phyloP scores from a whole-genome alignment of 1,140 invertebrate species.

The Aphidius gifuensis region DNA sequence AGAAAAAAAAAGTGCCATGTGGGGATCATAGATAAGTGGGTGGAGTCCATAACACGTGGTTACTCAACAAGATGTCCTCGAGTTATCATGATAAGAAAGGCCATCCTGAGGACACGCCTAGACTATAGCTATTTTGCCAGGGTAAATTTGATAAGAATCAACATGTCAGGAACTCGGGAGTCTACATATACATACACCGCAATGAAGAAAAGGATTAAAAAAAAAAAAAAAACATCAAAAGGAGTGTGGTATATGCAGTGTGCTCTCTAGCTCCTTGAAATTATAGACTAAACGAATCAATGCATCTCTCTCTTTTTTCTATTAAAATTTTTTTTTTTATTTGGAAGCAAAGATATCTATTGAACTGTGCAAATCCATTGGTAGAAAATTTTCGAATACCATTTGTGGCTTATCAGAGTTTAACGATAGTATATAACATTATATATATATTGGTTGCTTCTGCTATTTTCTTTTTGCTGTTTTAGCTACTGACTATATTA shows the following conservation, averaged over 20 bases:
- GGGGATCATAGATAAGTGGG: constrained; percentile 37
- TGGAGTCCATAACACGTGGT: constrained; percentile 34
- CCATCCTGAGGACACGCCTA: constrained; percentile 51
- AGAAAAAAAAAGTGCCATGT: constrained; percentile 22
- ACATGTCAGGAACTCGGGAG: constrained; percentile 11
- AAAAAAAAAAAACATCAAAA: too few species aligned
- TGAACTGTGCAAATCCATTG: too few species aligned
- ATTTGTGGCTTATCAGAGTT: constrained; percentile 9
- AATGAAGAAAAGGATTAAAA: background rate
- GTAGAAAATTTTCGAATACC: background rate
- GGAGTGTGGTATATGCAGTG: too few species aligned
- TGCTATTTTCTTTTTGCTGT: too few species aligned
- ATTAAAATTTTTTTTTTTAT: too few species aligned
- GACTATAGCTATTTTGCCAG: constrained; percentile 24
- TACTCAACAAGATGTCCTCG: constrained; percentile 45
- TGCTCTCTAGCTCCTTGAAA: too few species aligned
- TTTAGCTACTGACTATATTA: too few species aligned
- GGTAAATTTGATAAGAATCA: constrained; percentile 25
- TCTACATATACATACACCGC: background rate
- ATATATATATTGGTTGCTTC: too few species aligned
- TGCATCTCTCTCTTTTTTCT: too few species aligned
- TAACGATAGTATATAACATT: too few species aligned
- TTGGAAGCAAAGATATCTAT: too few species aligned
- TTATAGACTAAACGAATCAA: too few species aligned
- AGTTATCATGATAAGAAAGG: constrained; percentile 48